These are phyloP conservation scores for Eptatretus atami DNA, from an alignment of 2,797 vertebrate species.

Conservation along the genomic window DNA sequence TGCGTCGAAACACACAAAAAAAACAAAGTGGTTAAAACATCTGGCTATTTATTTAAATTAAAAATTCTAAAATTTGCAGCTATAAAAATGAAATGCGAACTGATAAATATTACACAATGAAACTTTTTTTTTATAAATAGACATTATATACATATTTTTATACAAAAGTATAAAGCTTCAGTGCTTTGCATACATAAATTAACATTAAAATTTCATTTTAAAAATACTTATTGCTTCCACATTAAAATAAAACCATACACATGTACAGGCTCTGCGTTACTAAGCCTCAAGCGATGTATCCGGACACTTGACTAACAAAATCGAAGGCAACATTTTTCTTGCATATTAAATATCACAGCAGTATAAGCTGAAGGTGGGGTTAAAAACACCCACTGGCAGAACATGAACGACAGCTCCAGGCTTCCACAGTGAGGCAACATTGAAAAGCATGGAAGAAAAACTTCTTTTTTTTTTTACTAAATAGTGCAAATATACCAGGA, in stretches of 20 bases:
- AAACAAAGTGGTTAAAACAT: background rate
- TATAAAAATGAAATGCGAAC: background rate
- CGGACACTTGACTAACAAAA: background rate
- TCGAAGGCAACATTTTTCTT: too few species aligned
- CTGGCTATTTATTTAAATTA: conserved; percentile 6
- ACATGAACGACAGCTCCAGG: background rate
- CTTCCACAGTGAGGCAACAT: background rate
- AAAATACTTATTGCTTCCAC: conserved; percentile 5
- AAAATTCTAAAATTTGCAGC: conserved; percentile 5
- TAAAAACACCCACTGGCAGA: background rate
- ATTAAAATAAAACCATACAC: background rate
- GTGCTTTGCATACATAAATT: conserved; percentile 5
- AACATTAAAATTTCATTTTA: conserved; percentile 3
- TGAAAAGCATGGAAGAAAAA: background rate
- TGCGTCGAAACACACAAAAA: background rate
- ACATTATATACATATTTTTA: conserved; percentile 4
- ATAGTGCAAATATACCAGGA: conserved; percentile 4
- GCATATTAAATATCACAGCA: too few species aligned
- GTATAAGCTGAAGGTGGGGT: too few species aligned
- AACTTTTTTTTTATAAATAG: conserved; percentile 3
- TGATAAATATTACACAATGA: conserved; percentile 1
- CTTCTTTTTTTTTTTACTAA: background rate
- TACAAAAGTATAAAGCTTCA: conserved; percentile 4
- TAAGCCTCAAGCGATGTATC: background rate
- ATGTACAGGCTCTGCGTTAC: background rate